Evolutionary conservation across 2,113 vertebrate genomes (phyloP).

Genomic region (Mastomys coucha): DNA sequence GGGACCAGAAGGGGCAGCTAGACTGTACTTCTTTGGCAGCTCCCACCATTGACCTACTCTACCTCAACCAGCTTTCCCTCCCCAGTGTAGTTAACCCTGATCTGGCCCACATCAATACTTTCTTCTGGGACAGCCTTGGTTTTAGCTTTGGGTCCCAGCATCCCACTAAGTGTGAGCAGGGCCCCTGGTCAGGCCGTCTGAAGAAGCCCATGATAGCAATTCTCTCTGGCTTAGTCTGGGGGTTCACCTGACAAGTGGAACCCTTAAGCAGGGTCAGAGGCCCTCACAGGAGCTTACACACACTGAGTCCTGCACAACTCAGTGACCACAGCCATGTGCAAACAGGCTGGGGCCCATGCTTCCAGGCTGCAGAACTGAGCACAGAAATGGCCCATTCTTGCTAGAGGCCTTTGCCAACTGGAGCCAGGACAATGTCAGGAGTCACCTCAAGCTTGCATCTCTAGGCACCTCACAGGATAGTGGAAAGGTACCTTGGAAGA

Average conservation of each 20-base stretch:
- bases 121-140: background rate
- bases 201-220: background rate
- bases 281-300: background rate
- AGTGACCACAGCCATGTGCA: background rate
- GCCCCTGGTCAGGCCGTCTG: background rate
- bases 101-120: background rate
- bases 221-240: background rate
- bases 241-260: background rate
- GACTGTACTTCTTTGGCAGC: too few species aligned
- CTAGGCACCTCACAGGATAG: background rate
- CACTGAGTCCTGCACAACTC: background rate
- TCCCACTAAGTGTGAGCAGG: background rate
- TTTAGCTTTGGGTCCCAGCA: background rate
- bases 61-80: too few species aligned
- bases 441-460: background rate
- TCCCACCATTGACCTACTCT: background rate
- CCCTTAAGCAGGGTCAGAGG: background rate
- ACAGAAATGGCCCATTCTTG: background rate
- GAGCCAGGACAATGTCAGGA: background rate
- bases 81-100: rapidly evolving
- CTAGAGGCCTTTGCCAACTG: background rate
- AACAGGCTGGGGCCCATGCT: background rate
- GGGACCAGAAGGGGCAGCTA: background rate
- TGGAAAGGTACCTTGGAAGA: background rate
- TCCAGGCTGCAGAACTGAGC: background rate